A percentile compares a stretch with the other conserved stretches of the same genome.
Conservation (phyloP, 2,888 invertebrate species). For the Anaspis maculata region DNA sequence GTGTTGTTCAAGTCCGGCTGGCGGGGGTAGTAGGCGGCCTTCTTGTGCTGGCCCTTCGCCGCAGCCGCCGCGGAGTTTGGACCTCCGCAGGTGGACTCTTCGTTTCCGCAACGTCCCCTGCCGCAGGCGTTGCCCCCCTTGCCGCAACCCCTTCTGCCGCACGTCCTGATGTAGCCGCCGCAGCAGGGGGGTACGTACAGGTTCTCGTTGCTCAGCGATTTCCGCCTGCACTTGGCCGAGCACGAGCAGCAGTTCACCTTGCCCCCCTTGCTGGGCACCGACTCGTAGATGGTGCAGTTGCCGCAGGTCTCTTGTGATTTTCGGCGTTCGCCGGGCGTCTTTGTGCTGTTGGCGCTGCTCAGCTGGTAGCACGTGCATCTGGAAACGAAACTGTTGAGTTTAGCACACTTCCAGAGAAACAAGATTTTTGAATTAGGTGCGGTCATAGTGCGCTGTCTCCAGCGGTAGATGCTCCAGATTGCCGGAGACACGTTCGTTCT, state of each 20-base stretch:
- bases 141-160: constrained; percentile 38
- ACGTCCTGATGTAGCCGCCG: no score
- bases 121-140: constrained; percentile 31
- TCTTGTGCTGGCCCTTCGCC: no score
- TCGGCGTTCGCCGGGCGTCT: constrained; percentile 20
- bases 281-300: constrained; percentile 39
- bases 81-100: constrained; percentile 26
- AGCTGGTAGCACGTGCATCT: no score
- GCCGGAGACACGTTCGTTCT: no score
- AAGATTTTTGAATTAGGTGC: no score
- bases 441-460: no score
- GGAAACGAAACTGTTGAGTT: no score
- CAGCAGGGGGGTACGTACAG: constrained; percentile 44
- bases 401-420: no score
- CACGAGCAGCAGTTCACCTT: constrained; percentile 31
- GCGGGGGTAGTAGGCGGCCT: constrained; percentile 36
- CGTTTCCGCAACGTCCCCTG: constrained; percentile 28
- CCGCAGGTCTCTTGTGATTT: constrained; percentile 37
- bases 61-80: no score
- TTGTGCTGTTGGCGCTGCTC: constrained; percentile 13
- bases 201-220: constrained; percentile 55
- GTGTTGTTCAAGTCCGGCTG: constrained; percentile 47
- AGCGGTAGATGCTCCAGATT: no score
- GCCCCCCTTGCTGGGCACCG: constrained; percentile 30
- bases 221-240: constrained; percentile 38